Evolutionary conservation across 2,888 invertebrate species (phyloP), one percentile per base, ranked within the genome.

Genomic region (Agapetus fuscipes): DNA sequence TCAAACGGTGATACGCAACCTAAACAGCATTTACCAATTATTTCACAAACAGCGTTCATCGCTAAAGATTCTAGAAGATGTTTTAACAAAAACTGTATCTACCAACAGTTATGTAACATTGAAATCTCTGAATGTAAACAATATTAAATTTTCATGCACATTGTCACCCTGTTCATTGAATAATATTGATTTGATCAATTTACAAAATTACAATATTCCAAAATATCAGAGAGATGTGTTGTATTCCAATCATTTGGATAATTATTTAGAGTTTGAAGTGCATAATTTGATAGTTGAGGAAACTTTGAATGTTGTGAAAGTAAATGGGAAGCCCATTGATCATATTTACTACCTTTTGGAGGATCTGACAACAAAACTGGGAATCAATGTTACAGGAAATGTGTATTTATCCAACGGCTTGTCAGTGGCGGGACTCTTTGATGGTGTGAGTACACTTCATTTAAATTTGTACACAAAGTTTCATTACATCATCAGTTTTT

Each of bases 381-480:
- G 53, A 30, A 37, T 63, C 10, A 47, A 50, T 17, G 48, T 63
- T 2, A 46, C 53, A 17, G 61, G 61, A 20, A 51, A 51, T 38
- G 51, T 56, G 6, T 50, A 47, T 39, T 51, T 59, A 20, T 43
- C 55, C 16, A 46, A 53, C 7, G 51, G 50, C 5, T 11, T 59
- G 3, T 45, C 48, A 24, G 42, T 60, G 10, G 34, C 47, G 15
- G 55, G 56, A 27, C 46, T 35, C 17, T 26, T 64, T 3, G 59
- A 62, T 42, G 51, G 52, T 11, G 46, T 60, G 6, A 49, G 46
- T 24, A 51, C 6, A n/a, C 4, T 7, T 28, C n/a, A 28, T 28
- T 11, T 4, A 7, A 7, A 28, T 28, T 7, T 28, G n/a, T 7
- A 12, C n/a, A 28, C 4, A 28, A 28, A 28, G 6, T n/a, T n/a